Conservation (phyloP, 2,888 invertebrate species). For the Pachydiplax longipennis region DNA sequence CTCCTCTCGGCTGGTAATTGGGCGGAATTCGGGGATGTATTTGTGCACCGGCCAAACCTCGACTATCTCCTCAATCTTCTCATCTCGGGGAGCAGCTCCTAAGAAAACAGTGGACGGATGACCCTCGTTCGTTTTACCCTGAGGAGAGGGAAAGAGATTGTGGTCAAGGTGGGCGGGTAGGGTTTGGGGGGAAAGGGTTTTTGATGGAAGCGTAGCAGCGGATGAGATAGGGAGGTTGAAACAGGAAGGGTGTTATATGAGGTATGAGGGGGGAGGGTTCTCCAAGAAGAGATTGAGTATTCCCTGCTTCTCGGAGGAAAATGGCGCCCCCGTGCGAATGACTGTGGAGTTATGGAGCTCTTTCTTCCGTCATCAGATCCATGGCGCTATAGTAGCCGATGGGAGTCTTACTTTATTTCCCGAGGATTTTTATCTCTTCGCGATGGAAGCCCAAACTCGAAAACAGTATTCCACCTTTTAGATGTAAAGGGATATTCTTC, state of each 20-base stretch:
- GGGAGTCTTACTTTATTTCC: background rate
- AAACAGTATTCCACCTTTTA: no score
- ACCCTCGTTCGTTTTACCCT: slow-evolving; percentile 27
- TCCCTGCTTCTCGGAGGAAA: background rate
- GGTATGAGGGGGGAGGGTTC: background rate
- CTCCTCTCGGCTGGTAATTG: no score
- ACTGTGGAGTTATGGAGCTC: background rate
- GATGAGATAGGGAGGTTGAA: background rate
- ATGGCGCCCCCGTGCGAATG: background rate
- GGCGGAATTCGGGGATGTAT: no score
- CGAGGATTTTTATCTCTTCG: background rate
- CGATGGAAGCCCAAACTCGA: background rate
- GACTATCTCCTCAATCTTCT: background rate
- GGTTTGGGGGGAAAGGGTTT: background rate
- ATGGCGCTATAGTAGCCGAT: background rate
- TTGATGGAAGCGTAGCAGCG: background rate
- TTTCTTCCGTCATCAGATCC: background rate
- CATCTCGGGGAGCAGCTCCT: background rate
- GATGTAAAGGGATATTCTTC: no score
- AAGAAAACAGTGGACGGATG: slow-evolving; percentile 9
- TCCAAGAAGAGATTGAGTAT: background rate
- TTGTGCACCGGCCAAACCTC: background rate
- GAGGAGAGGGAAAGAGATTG: background rate
- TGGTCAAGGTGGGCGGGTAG: slow-evolving; percentile 10
- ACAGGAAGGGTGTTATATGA: background rate